phyloP scores from a whole-genome alignment of 2,888 invertebrate genomes.

The Ornithoptera priamus region DNA sequence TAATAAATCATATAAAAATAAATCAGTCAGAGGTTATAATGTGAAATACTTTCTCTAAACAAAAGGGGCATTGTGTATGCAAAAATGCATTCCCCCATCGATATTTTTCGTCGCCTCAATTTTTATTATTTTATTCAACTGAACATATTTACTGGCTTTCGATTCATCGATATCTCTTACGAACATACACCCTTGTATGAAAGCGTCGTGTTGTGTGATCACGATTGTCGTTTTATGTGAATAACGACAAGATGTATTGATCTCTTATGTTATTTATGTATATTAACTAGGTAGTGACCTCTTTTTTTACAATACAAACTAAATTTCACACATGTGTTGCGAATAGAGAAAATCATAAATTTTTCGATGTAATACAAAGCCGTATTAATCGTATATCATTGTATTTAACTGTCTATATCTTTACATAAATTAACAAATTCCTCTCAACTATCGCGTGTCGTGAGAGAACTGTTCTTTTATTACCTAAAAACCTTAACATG shows the following conservation, averaged over 20 bases:
- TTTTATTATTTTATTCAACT: slow-evolving; percentile 61
- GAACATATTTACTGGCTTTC: slow-evolving; percentile 50
- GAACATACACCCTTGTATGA: slow-evolving; percentile 47
- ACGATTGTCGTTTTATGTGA: slow-evolving; percentile 66
- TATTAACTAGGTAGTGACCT: slow-evolving; percentile 15
- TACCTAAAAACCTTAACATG: slow-evolving; percentile 19
- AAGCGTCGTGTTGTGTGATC: slow-evolving; percentile 69
- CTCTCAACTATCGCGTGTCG: slow-evolving; percentile 4
- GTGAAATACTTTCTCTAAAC: slow-evolving; percentile 80
- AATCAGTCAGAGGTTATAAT: slow-evolving; percentile 73
- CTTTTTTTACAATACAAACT: neutral
- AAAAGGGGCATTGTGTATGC: slow-evolving; percentile 77
- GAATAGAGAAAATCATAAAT: neutral
- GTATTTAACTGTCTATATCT: slow-evolving; percentile 6
- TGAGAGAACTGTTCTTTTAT: slow-evolving; percentile 29
- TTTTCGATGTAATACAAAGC: neutral
- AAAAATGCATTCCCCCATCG: slow-evolving; percentile 74
- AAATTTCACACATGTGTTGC: neutral
- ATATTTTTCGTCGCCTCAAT: slow-evolving; percentile 75
- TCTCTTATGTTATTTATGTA: slow-evolving; percentile 36
- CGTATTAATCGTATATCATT: neutral
- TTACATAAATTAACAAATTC: slow-evolving; percentile 15
- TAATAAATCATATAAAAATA: slow-evolving; percentile 77
- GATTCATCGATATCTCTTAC: slow-evolving; percentile 71
- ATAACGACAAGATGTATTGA: slow-evolving; percentile 49